Percentiles rank a stretch among this genome's conserved stretches.
phyloP scores from a whole-genome alignment of 2,888 invertebrate genomes.

The Cheilosia soror region DNA sequence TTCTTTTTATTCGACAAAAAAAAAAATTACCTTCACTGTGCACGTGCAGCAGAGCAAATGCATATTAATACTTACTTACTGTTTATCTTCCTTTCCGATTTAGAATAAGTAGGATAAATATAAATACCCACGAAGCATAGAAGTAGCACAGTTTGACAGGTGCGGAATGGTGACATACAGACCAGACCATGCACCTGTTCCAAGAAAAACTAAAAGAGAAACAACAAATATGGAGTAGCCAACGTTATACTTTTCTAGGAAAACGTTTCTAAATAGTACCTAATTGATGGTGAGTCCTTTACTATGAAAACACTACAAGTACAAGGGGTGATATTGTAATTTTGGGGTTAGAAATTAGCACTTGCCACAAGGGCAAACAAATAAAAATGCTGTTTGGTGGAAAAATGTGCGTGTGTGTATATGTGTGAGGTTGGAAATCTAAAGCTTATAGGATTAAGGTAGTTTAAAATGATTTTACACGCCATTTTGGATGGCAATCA shows the following conservation, averaged over 20 bases:
- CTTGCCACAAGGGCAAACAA: conserved; percentile 28
- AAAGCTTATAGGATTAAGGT: not conserved
- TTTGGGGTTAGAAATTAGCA: conserved; percentile 25
- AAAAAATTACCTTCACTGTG: conserved; percentile 9
- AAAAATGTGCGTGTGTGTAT: not conserved
- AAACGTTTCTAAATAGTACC: conserved; percentile 6
- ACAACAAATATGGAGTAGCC: not conserved
- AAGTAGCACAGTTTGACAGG: conserved; percentile 12
- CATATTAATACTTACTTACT: conserved; percentile 2
- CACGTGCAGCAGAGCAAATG: conserved; percentile 45
- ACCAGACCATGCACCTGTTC: conserved; percentile 22
- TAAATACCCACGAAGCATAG: not conserved
- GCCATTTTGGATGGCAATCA: not conserved
- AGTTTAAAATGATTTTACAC: conserved; percentile 16
- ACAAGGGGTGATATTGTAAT: conserved; percentile 3
- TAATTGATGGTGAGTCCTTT: conserved; percentile 30
- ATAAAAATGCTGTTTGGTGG: conserved; percentile 6
- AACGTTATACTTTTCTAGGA: conserved; percentile 9
- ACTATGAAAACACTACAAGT: not conserved
- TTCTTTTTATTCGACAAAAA: conserved; percentile 7
- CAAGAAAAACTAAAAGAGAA: no score
- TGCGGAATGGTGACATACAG: conserved; percentile 6
- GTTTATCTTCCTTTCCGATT: not conserved
- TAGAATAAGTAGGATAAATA: not conserved
- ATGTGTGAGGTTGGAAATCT: not conserved